These are phyloP conservation scores for Eupithecia exiguata DNA, from an alignment of 2,888 invertebrate genomes.

Conservation along the genomic window DNA sequence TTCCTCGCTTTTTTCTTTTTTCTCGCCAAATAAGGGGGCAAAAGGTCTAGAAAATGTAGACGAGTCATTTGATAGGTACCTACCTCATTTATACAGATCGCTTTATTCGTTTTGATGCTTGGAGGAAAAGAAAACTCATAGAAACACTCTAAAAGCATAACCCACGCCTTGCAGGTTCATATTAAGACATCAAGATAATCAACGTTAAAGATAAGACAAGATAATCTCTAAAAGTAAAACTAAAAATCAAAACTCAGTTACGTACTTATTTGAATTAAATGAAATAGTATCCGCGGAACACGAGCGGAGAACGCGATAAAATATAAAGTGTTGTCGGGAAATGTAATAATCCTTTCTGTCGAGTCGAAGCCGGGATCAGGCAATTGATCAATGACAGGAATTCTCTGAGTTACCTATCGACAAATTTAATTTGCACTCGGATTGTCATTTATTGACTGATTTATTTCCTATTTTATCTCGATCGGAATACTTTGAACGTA, in stretches of 20 bases:
- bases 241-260: neutral
- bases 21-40: no score
- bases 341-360: constrained; percentile 61
- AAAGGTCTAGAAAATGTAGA: no score
- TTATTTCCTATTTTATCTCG: constrained; percentile 41
- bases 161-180: no score
- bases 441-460: constrained; percentile 48
- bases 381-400: constrained; percentile 65
- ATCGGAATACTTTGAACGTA: constrained; percentile 34
- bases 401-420: constrained; percentile 55
- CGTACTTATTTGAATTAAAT: neutral
- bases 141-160: no score
- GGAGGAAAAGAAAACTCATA: no score
- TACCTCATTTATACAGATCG: no score
- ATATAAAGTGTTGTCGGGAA: constrained; percentile 59
- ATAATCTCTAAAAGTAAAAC: neutral
- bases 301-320: constrained; percentile 22
- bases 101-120: no score
- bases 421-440: constrained; percentile 51
- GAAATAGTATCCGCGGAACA: constrained; percentile 11
- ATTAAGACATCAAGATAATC: no score
- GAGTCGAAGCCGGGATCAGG: constrained; percentile 53
- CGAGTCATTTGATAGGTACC: no score
- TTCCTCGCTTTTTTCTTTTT: no score
- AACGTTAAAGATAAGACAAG: no score